These are phyloP conservation scores for Phocides pigmalion DNA, from an alignment of 1,140 invertebrate species.

Conservation along the genomic window DNA sequence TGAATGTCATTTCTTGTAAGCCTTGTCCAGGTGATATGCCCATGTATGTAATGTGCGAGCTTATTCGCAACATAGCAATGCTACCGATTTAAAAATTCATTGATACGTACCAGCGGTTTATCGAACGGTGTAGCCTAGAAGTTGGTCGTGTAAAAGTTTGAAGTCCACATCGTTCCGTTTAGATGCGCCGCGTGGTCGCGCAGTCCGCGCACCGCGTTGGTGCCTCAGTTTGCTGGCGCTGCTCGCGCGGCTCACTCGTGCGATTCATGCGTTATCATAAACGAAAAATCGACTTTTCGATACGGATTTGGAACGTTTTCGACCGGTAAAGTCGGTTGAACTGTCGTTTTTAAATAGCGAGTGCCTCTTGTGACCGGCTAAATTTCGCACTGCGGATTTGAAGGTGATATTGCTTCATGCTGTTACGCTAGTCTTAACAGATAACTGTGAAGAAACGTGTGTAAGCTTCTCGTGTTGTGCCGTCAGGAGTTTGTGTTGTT, in stretches of 20 bases:
- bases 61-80: conserved; percentile 71
- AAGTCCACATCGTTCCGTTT: conserved; percentile 68
- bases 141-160: conserved; percentile 75
- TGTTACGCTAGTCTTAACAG: conserved; percentile 74
- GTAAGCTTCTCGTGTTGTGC: conserved; percentile 67
- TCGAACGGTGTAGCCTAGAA: conserved; percentile 28
- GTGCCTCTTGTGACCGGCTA: conserved; percentile 55
- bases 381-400: conserved; percentile 73
- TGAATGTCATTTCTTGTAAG: conserved; percentile 67
- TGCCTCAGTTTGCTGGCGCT: conserved; percentile 79
- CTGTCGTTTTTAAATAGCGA: conserved; percentile 68
- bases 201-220: conserved; percentile 62
- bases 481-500: conserved; percentile 65
- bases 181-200: conserved; percentile 71
- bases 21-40: conserved; percentile 69
- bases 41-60: conserved; percentile 67
- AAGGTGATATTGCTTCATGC: conserved; percentile 69
- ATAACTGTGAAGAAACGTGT: conserved; percentile 79
- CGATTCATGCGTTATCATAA: conserved; percentile 41
- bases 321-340: conserved; percentile 74
- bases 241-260: conserved; percentile 74
- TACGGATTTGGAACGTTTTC: conserved; percentile 75
- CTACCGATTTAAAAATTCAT: conserved; percentile 53
- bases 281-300: conserved; percentile 57
- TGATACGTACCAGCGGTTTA: conserved; percentile 19